These are phyloP conservation scores for Crossaster papposus DNA, from an alignment of 53 echinoderm and acorn worm species.

Conservation along the genomic window DNA sequence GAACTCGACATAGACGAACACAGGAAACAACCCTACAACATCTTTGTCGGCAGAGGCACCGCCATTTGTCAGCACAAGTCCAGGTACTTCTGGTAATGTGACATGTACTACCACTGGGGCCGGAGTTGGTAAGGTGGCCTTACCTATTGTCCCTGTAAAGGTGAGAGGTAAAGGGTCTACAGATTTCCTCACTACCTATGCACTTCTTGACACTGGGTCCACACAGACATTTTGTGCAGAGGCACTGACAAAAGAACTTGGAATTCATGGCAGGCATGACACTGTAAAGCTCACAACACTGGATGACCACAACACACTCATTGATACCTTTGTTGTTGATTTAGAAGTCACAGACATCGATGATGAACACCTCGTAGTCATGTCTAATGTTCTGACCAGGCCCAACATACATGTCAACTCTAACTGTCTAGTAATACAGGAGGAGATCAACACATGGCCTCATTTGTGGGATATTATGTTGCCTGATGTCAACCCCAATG, in stretches of 20 bases:
- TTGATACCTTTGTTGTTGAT: constrained; percentile 12
- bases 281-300: constrained; percentile 56
- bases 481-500: constrained; percentile 41
- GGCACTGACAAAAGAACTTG: constrained; percentile 13
- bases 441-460: constrained; percentile 35
- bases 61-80: not conserved
- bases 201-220: constrained; percentile 49
- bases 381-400: constrained; percentile 50
- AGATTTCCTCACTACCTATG: constrained; percentile 24
- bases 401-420: constrained; percentile 30
- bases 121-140: constrained; percentile 44
- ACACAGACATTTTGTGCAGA: constrained; percentile 49
- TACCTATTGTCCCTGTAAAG: constrained; percentile 40
- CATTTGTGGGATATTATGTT: constrained; percentile 50
- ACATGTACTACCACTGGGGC: constrained; percentile 52
- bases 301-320: not conserved
- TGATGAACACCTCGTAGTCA: constrained; percentile 34
- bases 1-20: not conserved
- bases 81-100: not conserved
- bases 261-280: constrained; percentile 26
- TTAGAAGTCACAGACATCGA: constrained; percentile 31
- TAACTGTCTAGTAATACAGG: constrained; percentile 24
- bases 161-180: constrained; percentile 28
- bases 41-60: not conserved
- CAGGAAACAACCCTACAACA: not conserved